Evolutionary conservation across 2,113 vertebrate species (phyloP).

Genomic region (Rhinolophus sinicus): DNA sequence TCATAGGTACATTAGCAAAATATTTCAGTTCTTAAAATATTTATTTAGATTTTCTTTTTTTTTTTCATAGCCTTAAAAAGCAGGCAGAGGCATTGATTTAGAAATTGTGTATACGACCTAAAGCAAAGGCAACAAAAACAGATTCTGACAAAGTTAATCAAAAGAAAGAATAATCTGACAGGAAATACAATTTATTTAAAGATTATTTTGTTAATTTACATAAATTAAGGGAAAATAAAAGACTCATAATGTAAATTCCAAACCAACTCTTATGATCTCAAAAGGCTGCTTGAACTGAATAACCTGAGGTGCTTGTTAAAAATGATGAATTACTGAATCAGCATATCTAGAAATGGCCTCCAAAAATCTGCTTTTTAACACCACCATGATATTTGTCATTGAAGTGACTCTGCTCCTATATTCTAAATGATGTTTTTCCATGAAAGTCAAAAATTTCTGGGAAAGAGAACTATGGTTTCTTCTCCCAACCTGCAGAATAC

Average conservation of each 20-base stretch:
- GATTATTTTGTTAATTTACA: background rate
- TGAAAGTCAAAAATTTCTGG: background rate
- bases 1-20: background rate
- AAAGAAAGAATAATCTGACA: background rate
- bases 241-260: background rate
- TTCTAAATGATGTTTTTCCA: background rate
- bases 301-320: background rate
- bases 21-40: background rate
- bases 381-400: background rate
- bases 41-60: background rate
- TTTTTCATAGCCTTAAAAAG: background rate
- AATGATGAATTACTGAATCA: background rate
- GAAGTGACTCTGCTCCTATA: background rate
- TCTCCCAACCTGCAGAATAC: background rate
- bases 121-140: background rate
- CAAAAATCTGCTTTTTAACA: background rate
- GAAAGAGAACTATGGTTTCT: background rate
- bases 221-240: background rate
- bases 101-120: background rate
- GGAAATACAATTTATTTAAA: background rate
- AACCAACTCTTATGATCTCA: background rate
- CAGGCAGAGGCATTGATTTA: background rate
- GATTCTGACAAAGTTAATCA: background rate
- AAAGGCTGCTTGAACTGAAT: background rate
- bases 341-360: background rate